These are phyloP conservation scores for Zaprionus lachaisei DNA, from an alignment of 1,140 invertebrate genomes.

Conservation along the genomic window DNA sequence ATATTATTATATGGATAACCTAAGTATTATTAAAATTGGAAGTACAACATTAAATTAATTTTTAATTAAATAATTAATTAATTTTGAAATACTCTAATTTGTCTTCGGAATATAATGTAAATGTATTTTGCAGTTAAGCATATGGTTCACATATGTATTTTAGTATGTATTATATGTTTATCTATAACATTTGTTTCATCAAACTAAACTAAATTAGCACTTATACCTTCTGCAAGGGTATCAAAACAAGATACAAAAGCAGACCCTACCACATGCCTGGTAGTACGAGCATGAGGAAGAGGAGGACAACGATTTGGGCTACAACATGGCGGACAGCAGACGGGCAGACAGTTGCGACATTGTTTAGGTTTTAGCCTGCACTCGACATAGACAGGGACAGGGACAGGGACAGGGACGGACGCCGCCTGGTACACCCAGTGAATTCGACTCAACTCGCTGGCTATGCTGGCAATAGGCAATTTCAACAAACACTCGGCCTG, in stretches of 20 bases:
- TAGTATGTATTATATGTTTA: too few relatives aligned
- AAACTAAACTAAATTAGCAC: not conserved
- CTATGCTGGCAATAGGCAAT: slow-evolving; percentile 47
- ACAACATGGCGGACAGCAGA: not conserved
- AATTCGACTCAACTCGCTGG: slow-evolving; percentile 12
- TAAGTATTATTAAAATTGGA: too few relatives aligned
- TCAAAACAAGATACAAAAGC: slow-evolving; percentile 7
- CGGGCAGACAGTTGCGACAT: slow-evolving; percentile 57
- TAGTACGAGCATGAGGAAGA: not conserved
- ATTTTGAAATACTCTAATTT: too few relatives aligned
- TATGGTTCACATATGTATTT: too few relatives aligned
- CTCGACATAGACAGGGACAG: slow-evolving; percentile 54
- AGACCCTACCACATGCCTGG: slow-evolving; percentile 15
- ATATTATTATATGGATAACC: too few relatives aligned
- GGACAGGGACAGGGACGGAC: not conserved
- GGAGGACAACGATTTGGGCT: slow-evolving; percentile 8
- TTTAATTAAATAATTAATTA: too few relatives aligned
- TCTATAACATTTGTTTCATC: too few relatives aligned
- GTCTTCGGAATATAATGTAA: too few relatives aligned
- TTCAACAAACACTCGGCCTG: slow-evolving; percentile 72
- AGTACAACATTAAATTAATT: too few relatives aligned
- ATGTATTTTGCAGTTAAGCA: too few relatives aligned
- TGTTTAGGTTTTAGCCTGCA: slow-evolving; percentile 76
- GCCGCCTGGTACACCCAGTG: slow-evolving; percentile 32
- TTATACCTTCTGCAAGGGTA: not conserved